These are phyloP conservation scores for Saguinus imperator DNA, from an alignment of 2,113 vertebrate genomes.

Conservation along the genomic window DNA sequence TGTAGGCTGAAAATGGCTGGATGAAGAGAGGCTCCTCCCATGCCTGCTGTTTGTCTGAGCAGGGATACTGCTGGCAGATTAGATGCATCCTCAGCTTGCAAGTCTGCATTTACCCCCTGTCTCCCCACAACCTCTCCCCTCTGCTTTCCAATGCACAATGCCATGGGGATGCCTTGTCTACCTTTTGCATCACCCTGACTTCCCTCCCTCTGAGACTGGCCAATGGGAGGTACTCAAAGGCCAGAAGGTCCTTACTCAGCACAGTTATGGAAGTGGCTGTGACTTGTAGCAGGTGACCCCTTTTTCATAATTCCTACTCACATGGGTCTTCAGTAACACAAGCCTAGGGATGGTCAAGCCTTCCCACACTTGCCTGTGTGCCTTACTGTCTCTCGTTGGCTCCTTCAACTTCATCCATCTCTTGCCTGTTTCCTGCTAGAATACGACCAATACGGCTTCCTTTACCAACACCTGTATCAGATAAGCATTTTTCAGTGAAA, in stretches of 20 bases:
- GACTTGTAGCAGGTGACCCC: no score
- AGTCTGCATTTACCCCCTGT: no score
- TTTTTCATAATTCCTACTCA: not conserved
- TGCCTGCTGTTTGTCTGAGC: not conserved
- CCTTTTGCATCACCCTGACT: rapidly evolving
- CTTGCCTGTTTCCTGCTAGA: not conserved
- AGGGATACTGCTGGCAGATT: no score
- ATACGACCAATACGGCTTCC: not conserved
- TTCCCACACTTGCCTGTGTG: not conserved
- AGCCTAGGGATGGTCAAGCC: no score
- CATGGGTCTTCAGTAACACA: rapidly evolving
- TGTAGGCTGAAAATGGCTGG: not conserved
- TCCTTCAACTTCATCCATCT: not conserved
- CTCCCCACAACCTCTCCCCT: not conserved
- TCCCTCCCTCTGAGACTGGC: not conserved
- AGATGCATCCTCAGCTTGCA: not conserved
- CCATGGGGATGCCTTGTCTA: no score
- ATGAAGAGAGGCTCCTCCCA: not conserved
- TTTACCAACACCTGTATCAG: not conserved
- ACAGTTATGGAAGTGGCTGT: not conserved
- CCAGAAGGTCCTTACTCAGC: not conserved
- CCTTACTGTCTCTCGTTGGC: not conserved
- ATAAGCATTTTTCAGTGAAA: not conserved
- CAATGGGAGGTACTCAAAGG: not conserved
- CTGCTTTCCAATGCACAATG: not conserved